Evolutionary conservation across 2,113 vertebrate genomes (phyloP).

Genomic region (Megatriorchis doriae): DNA sequence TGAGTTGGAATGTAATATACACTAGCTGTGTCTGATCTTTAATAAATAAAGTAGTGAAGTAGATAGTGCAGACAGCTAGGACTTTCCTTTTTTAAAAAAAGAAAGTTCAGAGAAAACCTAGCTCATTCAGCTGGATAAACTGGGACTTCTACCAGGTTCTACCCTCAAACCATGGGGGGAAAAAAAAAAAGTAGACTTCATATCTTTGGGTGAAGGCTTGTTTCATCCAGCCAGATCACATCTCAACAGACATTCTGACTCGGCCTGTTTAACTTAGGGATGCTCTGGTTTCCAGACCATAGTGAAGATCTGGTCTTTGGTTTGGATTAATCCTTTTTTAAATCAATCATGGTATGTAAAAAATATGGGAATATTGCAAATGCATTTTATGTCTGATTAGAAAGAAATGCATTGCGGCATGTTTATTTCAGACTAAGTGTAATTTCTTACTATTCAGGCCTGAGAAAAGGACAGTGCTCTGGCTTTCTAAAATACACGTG

Average conservation of each 20-base stretch:
- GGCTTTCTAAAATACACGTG: background rate
- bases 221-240: background rate
- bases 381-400: background rate
- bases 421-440: background rate
- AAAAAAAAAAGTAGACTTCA: background rate
- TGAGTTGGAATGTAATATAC: background rate
- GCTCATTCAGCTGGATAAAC: background rate
- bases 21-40: background rate
- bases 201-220: background rate
- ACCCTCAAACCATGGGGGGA: background rate
- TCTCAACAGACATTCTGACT: background rate
- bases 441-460: background rate
- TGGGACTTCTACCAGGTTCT: background rate
- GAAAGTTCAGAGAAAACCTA: background rate
- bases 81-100: background rate
- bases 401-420: background rate
- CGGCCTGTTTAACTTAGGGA: background rate
- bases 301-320: background rate
- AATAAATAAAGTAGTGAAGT: background rate
- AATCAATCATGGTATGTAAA: background rate
- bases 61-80: background rate
- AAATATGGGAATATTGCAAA: background rate
- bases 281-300: background rate
- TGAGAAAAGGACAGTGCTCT: conserved; percentile 62
- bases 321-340: background rate